Base-by-base conservation (phyloP, 2,113 vertebrate species). In the Cephalopholis sonnerati region DNA sequence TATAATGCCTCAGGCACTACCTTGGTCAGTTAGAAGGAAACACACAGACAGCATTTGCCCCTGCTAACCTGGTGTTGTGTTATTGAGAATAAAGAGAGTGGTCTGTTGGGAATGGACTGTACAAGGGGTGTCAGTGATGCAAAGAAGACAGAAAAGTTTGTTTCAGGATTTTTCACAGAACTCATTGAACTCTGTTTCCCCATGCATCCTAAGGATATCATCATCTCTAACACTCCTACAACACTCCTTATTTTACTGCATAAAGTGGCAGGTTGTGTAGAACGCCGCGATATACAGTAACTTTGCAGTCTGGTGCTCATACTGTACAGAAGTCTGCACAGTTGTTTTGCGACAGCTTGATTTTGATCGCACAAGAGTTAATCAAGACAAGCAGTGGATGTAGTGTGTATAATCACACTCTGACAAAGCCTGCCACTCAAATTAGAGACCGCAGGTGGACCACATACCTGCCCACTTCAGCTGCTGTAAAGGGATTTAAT, bases 401-500 rank as follows among this genome's bases (percentile, higher is more conserved):
- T 65, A 54, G 18, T 80, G 50, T 68, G 64, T 73, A 68, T 76
- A 63, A 83, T 74, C n/a, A 73, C 32, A 76, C 55, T 65, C 32
- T 76, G 65, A 81, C 62, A 69, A 81, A 76, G 66, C 53, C 46
- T 64, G 32, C 27, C 74, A 70, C 50, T 77, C 68, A 70, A 67
- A 66, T 58, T 27, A 87, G 55, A 85, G 64, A 27, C 29, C 59
- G 41, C 57, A 68, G 62, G 70, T 70, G 74, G 54, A 67, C 12
- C 70, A 73, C 53, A 74, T 71, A 77, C 62, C 71, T 83, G 54
- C 61, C 16, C 80, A n/a, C 20, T 81, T 58, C 12, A 54, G 51
- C 48, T 39, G 63, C 68, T 61, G 55, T 16, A n/a, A 74, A 58
- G 78, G 36, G 69, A 79, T 75, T 74, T 75, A 58, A 86, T 84